A percentile compares a stretch with the other conserved stretches of the same genome.
These are phyloP conservation scores for Entelurus aequoreus DNA, from an alignment of 2,113 vertebrate genomes.

Conservation along the genomic window DNA sequence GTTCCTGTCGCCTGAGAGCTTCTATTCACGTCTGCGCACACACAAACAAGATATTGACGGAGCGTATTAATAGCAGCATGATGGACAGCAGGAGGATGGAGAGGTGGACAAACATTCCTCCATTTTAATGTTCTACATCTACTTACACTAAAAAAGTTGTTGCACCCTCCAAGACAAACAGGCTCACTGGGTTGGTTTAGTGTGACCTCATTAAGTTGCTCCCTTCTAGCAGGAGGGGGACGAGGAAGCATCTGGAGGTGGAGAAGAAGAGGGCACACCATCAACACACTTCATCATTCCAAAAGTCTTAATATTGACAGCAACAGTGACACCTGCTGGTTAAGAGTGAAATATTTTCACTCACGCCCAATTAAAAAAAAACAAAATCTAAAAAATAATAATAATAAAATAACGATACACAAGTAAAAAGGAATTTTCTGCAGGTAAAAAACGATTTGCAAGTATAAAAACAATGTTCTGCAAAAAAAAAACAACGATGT, in stretches of 20 bases:
- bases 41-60: background rate
- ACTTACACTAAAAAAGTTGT: background rate
- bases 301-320: background rate
- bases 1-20: slow-evolving; percentile 39
- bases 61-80: background rate
- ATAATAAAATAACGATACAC: too few species aligned
- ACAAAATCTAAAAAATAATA: background rate
- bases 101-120: background rate
- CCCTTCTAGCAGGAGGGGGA: too few species aligned
- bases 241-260: too few species aligned
- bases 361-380: background rate
- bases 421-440: too few species aligned
- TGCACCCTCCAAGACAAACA: slow-evolving; percentile 12
- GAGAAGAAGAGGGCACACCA: too few species aligned
- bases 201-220: slow-evolving; percentile 24
- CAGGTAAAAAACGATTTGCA: too few species aligned
- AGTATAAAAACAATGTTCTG: too few species aligned
- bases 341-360: too few species aligned
- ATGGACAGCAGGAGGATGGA: slow-evolving; percentile 12
- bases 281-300: too few species aligned
- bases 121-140: too few species aligned
- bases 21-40: slow-evolving; percentile 42
- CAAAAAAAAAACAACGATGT: too few species aligned
- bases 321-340: slow-evolving; percentile 26
- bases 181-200: slow-evolving; percentile 14